These are phyloP conservation scores for Choloepus didactylus DNA, from an alignment of 2,797 vertebrate species.

Conservation along the genomic window DNA sequence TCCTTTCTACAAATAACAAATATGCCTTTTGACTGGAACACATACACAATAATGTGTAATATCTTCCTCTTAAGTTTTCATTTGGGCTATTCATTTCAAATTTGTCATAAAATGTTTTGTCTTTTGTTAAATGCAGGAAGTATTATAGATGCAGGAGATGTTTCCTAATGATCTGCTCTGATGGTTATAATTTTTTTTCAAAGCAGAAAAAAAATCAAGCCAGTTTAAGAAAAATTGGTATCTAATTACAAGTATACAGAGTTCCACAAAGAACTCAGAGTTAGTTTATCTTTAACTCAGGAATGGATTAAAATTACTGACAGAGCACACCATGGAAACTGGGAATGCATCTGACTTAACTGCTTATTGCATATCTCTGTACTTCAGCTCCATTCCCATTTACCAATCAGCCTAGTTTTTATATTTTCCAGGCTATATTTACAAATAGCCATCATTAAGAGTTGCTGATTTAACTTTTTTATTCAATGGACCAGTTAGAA, in stretches of 20 bases:
- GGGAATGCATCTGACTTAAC: neutral
- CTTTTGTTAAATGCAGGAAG: neutral
- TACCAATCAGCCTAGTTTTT: neutral
- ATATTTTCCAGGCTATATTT: neutral
- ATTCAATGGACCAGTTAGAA: neutral
- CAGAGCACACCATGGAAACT: neutral
- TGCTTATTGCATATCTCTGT: neutral
- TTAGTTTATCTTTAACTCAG: neutral
- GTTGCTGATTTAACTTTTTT: neutral
- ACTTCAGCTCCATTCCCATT: neutral
- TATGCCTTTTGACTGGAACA: neutral
- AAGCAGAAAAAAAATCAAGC: neutral
- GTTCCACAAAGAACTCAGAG: neutral
- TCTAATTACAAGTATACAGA: neutral
- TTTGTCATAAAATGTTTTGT: neutral
- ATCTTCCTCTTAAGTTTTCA: neutral
- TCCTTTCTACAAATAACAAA: neutral
- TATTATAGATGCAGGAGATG: neutral
- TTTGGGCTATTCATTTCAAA: neutral
- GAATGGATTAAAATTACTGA: neutral
- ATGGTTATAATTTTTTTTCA: neutral
- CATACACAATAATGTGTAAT: neutral
- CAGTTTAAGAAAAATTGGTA: neutral
- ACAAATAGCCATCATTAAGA: neutral
- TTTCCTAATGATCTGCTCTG: neutral